These are phyloP conservation scores for Ethmia dodecea DNA, from an alignment of 2,888 invertebrate genomes.

Conservation along the genomic window DNA sequence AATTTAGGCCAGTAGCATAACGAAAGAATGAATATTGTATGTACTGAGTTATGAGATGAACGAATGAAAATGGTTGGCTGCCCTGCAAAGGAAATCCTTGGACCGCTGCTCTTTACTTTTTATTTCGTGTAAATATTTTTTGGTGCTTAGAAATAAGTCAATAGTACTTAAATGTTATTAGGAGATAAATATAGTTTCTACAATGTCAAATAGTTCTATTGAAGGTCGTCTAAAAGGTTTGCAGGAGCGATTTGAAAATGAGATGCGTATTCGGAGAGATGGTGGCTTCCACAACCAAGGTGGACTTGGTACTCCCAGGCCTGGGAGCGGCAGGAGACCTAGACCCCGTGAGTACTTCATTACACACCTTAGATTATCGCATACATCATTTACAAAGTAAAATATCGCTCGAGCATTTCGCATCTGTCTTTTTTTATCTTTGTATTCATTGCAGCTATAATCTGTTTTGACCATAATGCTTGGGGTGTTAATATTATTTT, in stretches of 20 bases:
- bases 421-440: neutral
- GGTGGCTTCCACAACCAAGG: constrained; percentile 77
- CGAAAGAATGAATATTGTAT: no score
- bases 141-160: constrained; percentile 37
- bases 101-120: constrained; percentile 59
- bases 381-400: neutral
- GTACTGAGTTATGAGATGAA: no score
- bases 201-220: constrained; percentile 84
- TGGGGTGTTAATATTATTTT: neutral
- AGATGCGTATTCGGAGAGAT: constrained; percentile 80
- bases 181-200: constrained; percentile 42
- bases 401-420: neutral
- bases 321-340: constrained; percentile 78
- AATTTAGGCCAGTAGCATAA: no score
- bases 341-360: constrained; percentile 79
- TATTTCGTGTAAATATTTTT: constrained; percentile 59
- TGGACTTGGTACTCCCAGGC: constrained; percentile 68
- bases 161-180: constrained; percentile 58
- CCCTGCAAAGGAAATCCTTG: constrained; percentile 55
- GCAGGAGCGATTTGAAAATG: constrained; percentile 85
- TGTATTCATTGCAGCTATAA: neutral
- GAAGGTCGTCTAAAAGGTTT: constrained; percentile 90
- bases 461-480: no score
- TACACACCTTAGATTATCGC: neutral
- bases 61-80: constrained; percentile 34